phyloP scores from a whole-genome alignment of 23 tunicate species.

The Trididemnum miniatum region DNA sequence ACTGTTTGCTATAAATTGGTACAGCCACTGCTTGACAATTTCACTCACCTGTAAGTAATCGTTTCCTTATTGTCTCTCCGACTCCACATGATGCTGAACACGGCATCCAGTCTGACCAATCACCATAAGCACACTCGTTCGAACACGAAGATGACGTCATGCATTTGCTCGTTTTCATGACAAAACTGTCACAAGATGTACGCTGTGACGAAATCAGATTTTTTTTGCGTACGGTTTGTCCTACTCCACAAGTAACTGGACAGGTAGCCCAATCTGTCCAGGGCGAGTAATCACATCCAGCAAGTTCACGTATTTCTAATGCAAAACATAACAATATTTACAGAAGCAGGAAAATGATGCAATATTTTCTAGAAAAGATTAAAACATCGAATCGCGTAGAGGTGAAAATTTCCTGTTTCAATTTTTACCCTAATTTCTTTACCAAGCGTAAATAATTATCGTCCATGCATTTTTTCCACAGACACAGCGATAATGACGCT shows the following conservation, averaged over 20 bases:
- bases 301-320: slow-evolving; percentile 21
- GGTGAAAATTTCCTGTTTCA: too few relatives aligned
- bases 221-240: slow-evolving; percentile 67
- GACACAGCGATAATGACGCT: too few relatives aligned
- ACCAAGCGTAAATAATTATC: too few relatives aligned
- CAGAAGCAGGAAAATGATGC: too few relatives aligned
- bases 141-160: slow-evolving; percentile 86
- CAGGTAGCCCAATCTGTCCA: slow-evolving; percentile 91
- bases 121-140: slow-evolving; percentile 45
- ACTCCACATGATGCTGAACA: slow-evolving; percentile 74
- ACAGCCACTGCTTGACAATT: too few relatives aligned
- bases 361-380: too few relatives aligned
- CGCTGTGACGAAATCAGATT: slow-evolving; percentile 14
- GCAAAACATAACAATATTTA: too few relatives aligned
- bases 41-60: slow-evolving; percentile 44
- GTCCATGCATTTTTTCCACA: too few relatives aligned
- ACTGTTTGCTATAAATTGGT: too few relatives aligned
- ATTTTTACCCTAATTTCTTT: too few relatives aligned
- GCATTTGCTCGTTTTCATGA: slow-evolving; percentile 84
- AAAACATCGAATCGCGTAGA: too few relatives aligned
- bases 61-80: slow-evolving; percentile 64
- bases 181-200: slow-evolving; percentile 44
- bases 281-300: slow-evolving; percentile 55
- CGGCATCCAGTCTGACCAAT: slow-evolving; percentile 91
- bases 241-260: slow-evolving; percentile 78